Conservation (phyloP, 2,113 vertebrate genomes). For the Prunella fulvescens region DNA sequence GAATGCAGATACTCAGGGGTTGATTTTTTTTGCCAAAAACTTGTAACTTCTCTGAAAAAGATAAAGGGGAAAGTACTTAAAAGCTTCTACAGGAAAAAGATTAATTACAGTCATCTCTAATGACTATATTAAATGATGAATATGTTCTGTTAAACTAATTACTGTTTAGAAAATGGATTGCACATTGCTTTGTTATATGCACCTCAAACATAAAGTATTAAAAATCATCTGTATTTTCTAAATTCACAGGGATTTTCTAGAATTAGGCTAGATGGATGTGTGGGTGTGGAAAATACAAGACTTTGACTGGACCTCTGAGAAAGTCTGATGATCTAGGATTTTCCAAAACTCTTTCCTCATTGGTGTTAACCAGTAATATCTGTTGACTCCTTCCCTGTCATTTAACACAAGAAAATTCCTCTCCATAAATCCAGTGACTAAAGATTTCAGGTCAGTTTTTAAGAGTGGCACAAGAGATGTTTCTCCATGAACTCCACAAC, state of each 20-base stretch:
- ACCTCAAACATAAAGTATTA: background rate
- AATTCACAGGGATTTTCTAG: background rate
- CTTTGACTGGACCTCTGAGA: background rate
- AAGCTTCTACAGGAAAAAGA: background rate
- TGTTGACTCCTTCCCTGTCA: background rate
- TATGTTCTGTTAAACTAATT: slow-evolving; percentile 9
- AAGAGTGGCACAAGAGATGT: background rate
- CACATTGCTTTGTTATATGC: background rate
- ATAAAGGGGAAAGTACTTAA: background rate
- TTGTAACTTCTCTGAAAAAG: background rate
- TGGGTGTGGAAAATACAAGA: background rate
- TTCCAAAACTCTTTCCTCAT: background rate
- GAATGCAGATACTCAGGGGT: background rate
- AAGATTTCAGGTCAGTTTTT: background rate
- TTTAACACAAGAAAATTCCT: background rate
- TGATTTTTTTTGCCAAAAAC: background rate
- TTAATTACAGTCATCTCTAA: background rate
- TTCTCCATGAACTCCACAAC: background rate
- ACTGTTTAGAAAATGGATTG: slow-evolving; percentile 25
- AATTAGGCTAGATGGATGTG: background rate
- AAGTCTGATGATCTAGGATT: background rate
- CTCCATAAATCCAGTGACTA: background rate
- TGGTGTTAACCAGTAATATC: background rate
- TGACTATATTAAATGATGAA: background rate
- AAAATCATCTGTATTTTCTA: background rate